Percentiles rank a stretch among this genome's conserved stretches.
Conservation (phyloP, 2,113 vertebrate genomes). For the Gambusia holbrooki region DNA sequence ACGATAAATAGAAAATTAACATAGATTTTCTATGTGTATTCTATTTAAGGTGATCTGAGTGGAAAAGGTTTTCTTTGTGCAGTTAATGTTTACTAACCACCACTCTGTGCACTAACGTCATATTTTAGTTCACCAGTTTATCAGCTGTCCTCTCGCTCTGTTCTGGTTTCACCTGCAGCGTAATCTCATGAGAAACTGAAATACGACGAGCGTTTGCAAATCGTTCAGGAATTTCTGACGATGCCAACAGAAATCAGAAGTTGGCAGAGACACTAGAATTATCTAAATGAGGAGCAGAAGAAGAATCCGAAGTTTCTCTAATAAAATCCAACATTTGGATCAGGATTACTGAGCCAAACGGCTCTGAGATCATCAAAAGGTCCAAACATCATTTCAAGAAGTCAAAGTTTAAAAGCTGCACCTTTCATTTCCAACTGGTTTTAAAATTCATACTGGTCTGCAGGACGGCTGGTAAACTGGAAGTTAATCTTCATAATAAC, state of each 20-base stretch:
- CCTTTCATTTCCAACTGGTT: slow-evolving; percentile 6
- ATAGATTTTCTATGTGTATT: neutral
- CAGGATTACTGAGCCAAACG: neutral
- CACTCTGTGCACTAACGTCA: slow-evolving; percentile 6
- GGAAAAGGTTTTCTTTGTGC: slow-evolving; percentile 30
- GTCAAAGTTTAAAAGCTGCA: neutral
- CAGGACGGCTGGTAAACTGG: too few species aligned
- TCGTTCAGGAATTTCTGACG: slow-evolving; percentile 20
- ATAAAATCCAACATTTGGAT: slow-evolving; percentile 1
- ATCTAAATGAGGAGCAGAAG: neutral
- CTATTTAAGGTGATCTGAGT: neutral
- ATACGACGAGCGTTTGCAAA: neutral
- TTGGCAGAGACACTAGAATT: neutral
- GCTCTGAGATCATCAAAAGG: neutral
- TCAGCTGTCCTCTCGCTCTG: slow-evolving; percentile 31
- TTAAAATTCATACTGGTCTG: neutral
- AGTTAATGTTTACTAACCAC: slow-evolving; percentile 2
- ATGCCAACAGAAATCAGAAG: slow-evolving; percentile 1
- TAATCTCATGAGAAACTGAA: slow-evolving; percentile 9
- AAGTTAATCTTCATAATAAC: too few species aligned
- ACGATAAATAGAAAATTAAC: neutral
- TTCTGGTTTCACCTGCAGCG: slow-evolving; percentile 13
- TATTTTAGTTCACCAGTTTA: slow-evolving; percentile 16
- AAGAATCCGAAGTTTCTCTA: neutral
- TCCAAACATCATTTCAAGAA: slow-evolving; percentile 6